Conservation (phyloP, 2,113 vertebrate species). For the Chamaetylas fuelleborni region DNA sequence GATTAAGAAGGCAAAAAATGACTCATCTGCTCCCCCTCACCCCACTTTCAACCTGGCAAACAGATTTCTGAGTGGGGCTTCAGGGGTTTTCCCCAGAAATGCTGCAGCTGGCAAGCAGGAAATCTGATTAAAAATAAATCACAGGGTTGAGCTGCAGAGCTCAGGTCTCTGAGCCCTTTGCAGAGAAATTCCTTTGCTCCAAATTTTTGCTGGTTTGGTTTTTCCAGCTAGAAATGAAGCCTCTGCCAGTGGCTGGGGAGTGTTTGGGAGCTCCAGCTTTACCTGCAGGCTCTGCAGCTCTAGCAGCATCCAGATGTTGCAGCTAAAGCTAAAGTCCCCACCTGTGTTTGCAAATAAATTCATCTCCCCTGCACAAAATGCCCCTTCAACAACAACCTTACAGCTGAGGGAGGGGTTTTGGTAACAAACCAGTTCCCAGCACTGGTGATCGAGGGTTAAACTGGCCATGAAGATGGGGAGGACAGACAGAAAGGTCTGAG, state of each 20-base stretch:
- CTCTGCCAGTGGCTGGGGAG: background rate
- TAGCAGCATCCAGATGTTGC: background rate
- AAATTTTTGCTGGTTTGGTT: background rate
- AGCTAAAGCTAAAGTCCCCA: background rate
- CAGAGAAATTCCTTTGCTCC: background rate
- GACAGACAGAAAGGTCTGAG: background rate
- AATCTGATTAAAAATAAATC: background rate
- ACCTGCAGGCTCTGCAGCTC: background rate
- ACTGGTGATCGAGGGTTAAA: accelerated
- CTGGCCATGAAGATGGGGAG: accelerated
- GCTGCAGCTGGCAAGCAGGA: background rate
- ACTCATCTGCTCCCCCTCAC: background rate
- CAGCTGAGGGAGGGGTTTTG: background rate
- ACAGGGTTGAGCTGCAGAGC: background rate
- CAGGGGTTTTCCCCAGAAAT: background rate
- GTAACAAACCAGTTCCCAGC: background rate
- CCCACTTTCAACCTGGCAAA: no score
- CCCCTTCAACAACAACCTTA: accelerated
- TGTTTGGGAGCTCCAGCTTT: background rate
- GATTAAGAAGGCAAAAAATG: background rate
- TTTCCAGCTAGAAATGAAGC: background rate
- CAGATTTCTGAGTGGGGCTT: background rate
- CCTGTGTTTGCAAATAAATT: background rate
- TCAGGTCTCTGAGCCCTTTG: background rate
- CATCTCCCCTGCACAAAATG: background rate